Base-by-base conservation (phyloP, 2,113 vertebrate genomes). In the Zosterops pallidus region DNA sequence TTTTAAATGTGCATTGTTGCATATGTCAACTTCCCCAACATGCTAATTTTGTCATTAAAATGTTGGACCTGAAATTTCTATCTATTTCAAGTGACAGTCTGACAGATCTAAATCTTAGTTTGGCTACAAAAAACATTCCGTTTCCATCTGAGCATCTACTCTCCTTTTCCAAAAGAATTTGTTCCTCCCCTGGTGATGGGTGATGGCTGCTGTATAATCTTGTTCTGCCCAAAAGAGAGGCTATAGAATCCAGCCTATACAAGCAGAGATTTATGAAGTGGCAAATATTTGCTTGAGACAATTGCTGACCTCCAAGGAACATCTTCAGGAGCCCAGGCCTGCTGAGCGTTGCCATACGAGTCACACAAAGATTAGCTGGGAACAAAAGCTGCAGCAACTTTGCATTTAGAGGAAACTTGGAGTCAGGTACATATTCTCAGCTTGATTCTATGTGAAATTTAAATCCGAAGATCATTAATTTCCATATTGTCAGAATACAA, bases 201-300 rank as follows among this genome's bases (percentile, higher is more conserved):
- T 53, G 78, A 89, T 70, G 74, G 80, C 80, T 67, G 20, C 68
- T 92, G 90, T 71, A 82, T 53, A 87, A 91, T 68, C 90, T 67
- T 69, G 55, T 24, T n/a, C 42, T 84, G 78, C 49, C 72, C 75
- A 37, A 53, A 82, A 64, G 39, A 74, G 52, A 83, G 71, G 56
- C 80, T 93, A 83, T 69, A 89, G 80, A 93, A 89, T 71, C n/a
- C 63, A 86, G 90, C 62, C 92, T 94, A 90, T 83, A 77, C 88
- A 94, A 95, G 59, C 9, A 89, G 85, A 96, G 93, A 96, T 95
- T 95, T 93, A 95, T 96, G 93, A 83, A 92, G 65, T 83, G 71
- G 79, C 95, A 89, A 92, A 94, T 95, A 95, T 91, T 92, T 94
- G 90, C 91, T 86, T 83, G 94, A 86, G 92, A 96, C 90, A 94